A percentile compares a stretch with the other conserved stretches of the same genome.
These are phyloP conservation scores for Crenuchus spilurus DNA, from an alignment of 2,797 vertebrate species.

Conservation along the genomic window DNA sequence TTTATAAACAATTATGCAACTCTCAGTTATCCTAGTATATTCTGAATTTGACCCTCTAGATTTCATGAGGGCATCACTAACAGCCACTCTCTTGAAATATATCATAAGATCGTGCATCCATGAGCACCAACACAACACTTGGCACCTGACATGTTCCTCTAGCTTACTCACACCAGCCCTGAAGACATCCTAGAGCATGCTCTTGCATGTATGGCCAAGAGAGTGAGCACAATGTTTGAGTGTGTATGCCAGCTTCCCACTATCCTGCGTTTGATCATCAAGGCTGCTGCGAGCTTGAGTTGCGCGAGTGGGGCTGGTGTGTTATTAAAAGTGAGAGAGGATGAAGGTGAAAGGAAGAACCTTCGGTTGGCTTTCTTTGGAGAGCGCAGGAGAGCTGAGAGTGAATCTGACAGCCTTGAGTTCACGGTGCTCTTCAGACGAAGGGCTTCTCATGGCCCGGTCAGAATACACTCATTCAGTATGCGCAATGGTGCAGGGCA, in stretches of 20 bases:
- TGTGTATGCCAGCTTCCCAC: not conserved
- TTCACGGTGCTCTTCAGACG: constrained; percentile 34
- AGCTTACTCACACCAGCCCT: not conserved
- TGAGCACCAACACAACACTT: not conserved
- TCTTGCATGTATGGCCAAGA: not conserved
- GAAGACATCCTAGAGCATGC: too few relatives aligned
- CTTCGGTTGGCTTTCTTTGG: constrained; percentile 15
- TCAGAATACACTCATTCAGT: constrained; percentile 30
- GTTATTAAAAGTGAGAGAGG: constrained; percentile 30
- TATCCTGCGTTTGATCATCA: constrained; percentile 13
- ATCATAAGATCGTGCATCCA: not conserved
- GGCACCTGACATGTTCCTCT: not conserved
- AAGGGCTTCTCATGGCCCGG: constrained; percentile 18
- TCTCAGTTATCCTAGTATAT: too few relatives aligned
- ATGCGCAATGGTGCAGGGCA: constrained; percentile 18
- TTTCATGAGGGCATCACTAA: too few relatives aligned
- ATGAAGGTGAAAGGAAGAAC: constrained; percentile 43
- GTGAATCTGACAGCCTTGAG: constrained; percentile 42
- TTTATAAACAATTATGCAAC: too few relatives aligned
- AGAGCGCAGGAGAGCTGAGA: not conserved
- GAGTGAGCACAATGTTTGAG: not conserved
- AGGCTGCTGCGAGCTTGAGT: not conserved
- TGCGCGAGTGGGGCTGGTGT: not conserved
- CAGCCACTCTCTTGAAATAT: not conserved
- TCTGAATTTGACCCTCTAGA: too few relatives aligned